Evolutionary conservation across 1,140 invertebrate species (phyloP), one percentile per base, ranked within the genome.

Genomic region (Branchinecta lindahli): DNA sequence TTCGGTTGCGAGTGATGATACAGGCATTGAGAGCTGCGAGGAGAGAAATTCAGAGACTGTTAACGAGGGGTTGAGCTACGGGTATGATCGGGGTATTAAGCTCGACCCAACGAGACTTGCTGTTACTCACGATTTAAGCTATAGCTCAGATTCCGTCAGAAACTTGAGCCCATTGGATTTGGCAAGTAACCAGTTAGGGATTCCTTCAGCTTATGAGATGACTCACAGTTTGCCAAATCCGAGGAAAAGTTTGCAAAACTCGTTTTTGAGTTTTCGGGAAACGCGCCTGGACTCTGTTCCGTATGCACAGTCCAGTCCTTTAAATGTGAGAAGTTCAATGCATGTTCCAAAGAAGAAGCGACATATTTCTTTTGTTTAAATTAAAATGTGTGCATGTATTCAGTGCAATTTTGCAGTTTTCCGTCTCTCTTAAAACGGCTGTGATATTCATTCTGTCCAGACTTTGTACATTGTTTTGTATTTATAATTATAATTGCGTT

Each of bases 321-420:
- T 45, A 15, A 8, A n/a, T 10, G 44, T 46, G 66, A 46, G 66
- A 18, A 66, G 70, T 68, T 72, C 45, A 8, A 52, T 46, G 45
- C 67, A 72, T 15, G 20, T 66, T 44, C 10, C 68, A 8, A 72
- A 72, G 52, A 72, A 72, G 68, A 72, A 72, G 44, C 33, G 71
- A 66, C 72, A 73, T 66, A 71, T 73, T 66, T 73, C 72, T n/a
- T 73, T 73, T 44, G 72, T 73, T 10, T 72, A 68, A 72, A 33
- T 33, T 33, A 33, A 1, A 33, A 33, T 33, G 1, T 33, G 33
- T 33, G 33, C 33, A 33, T 33, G 33, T 33, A 33, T 33, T 33
- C 33, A 33, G 33, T 33, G 33, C 33, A 33, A 33, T 33, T 33
- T 33, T 33, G 33, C 33, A 33, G 33, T 33, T 33, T 33, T 33